Evolutionary conservation across 2,797 vertebrate genomes (phyloP).

Genomic region (Ciconia nigra): DNA sequence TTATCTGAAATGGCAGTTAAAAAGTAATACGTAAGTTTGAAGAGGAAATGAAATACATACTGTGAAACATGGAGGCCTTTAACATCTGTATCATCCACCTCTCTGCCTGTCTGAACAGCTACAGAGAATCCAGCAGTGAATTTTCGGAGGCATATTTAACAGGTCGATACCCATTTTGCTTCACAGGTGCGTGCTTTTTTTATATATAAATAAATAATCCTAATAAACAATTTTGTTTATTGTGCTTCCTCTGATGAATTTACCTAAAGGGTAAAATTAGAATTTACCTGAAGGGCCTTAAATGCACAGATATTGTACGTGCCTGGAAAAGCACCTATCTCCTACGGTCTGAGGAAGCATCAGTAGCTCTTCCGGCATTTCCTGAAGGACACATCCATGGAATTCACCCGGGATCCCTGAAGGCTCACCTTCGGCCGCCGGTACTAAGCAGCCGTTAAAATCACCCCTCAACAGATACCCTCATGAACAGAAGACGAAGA

Average conservation of each 20-base stretch:
- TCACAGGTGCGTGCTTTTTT: background rate
- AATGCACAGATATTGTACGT: fast-evolving
- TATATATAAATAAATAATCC: background rate
- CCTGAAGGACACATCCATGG: background rate
- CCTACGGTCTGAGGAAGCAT: background rate
- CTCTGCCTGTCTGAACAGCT: background rate
- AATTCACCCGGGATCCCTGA: background rate
- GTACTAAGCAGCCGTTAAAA: background rate
- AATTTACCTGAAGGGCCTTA: background rate
- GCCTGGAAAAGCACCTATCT: background rate
- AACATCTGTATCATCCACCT: background rate
- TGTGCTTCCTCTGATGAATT: too few relatives aligned
- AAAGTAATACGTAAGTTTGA: background rate
- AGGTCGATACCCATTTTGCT: background rate
- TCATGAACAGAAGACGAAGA: background rate
- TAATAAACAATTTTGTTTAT: background rate
- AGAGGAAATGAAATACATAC: background rate
- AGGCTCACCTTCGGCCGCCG: background rate
- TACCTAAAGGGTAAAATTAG: too few relatives aligned
- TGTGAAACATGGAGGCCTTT: background rate
- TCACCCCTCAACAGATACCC: background rate
- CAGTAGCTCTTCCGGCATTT: background rate
- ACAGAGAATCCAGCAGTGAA: background rate
- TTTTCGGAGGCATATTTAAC: fast-evolving
- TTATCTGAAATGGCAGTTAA: background rate